Conservation (phyloP, 1,140 invertebrate species). For the Stratiolaelaps scimitus region DNA sequence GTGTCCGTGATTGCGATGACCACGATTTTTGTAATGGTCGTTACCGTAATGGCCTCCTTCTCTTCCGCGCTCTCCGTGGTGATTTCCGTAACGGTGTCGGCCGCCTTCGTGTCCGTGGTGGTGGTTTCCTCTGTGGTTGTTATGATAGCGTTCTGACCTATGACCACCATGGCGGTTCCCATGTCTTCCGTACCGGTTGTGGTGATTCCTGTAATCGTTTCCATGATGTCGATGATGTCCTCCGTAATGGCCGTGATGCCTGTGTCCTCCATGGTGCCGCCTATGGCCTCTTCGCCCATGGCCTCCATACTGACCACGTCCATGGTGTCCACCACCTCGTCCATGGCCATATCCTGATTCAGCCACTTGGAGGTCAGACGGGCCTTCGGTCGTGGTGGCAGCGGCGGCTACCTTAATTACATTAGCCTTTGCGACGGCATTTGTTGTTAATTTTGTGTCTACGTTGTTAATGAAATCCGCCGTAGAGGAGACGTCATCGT, state of each 20-base stretch:
- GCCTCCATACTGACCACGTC: neutral
- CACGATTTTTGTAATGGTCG: conserved; percentile 33
- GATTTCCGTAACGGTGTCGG: conserved; percentile 31
- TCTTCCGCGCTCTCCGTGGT: conserved; percentile 32
- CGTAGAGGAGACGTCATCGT: no score
- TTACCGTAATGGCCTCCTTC: conserved; percentile 32
- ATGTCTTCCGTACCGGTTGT: conserved; percentile 9
- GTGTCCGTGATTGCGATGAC: conserved; percentile 31
- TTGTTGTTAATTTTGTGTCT: no score
- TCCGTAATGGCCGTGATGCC: conserved; percentile 21
- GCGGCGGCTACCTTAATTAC: no score
- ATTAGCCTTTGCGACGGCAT: no score
- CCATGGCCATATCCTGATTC: neutral
- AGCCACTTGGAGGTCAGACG: conserved; percentile 5
- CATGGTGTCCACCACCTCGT: conserved; percentile 19
- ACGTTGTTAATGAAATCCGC: no score
- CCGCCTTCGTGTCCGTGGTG: conserved; percentile 32
- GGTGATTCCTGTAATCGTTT: conserved; percentile 2
- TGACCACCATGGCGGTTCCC: conserved; percentile 32
- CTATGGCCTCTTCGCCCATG: neutral
- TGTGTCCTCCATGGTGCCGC: neutral
- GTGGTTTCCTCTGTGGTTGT: conserved; percentile 32
- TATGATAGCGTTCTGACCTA: conserved; percentile 32
- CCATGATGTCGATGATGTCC: neutral
- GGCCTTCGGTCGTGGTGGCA: no score